phyloP scores from a whole-genome alignment of 1,140 invertebrate species.

The Ptiloglossa arizonensis region DNA sequence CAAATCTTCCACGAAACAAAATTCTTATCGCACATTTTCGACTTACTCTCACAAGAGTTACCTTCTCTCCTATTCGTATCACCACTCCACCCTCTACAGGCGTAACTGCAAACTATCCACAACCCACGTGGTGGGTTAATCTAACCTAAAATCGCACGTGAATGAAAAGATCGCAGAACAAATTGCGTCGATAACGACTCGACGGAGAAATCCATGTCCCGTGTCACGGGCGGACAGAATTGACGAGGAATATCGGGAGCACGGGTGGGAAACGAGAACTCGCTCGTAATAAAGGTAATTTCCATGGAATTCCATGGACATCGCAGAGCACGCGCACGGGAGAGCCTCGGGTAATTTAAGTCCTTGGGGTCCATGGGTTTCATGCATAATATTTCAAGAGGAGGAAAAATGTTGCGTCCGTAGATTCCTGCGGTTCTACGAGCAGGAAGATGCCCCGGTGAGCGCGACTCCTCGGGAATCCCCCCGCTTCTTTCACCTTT shows the following conservation, averaged over 20 bases:
- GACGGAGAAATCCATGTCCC: not conserved
- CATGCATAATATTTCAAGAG: constrained; percentile 60
- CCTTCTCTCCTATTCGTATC: no score
- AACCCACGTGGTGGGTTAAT: no score
- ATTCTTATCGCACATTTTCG: no score
- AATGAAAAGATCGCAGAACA: not conserved
- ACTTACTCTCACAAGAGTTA: no score
- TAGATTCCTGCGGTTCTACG: constrained; percentile 5
- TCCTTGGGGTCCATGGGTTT: constrained; percentile 33
- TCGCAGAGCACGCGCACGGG: not conserved
- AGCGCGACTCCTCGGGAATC: not conserved
- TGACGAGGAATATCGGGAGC: not conserved
- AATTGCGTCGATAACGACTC: not conserved
- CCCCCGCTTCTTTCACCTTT: not conserved
- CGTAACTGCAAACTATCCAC: no score
- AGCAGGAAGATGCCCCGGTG: not conserved
- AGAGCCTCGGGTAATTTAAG: constrained; percentile 53
- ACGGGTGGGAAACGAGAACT: not conserved
- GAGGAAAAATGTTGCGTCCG: constrained; percentile 39
- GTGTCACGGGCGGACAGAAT: not conserved
- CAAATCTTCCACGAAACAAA: no score
- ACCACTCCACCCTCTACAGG: no score
- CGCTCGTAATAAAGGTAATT: constrained; percentile 48
- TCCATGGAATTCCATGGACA: constrained; percentile 48
- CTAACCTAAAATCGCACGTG: no score